Conservation (phyloP, 2,797 vertebrate genomes). For the Kryptopterus vitreolus region DNA sequence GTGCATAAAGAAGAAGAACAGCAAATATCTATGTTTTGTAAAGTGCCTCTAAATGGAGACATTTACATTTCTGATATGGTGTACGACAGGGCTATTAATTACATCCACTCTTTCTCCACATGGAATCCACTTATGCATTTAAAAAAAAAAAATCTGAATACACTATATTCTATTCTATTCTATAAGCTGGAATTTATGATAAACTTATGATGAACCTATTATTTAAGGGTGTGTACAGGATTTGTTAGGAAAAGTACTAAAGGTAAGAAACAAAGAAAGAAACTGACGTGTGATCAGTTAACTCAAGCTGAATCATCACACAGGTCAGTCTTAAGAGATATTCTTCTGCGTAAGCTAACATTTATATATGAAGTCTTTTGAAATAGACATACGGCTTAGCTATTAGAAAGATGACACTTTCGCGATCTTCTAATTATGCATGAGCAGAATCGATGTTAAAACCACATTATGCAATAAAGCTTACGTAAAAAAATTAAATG, state of each 20-base stretch:
- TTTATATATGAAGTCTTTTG: too few relatives aligned
- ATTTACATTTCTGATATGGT: neutral
- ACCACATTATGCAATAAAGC: neutral
- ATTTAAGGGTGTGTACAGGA: neutral
- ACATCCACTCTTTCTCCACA: neutral
- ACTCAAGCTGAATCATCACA: neutral
- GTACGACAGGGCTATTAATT: neutral
- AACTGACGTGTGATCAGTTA: neutral
- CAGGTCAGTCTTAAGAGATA: neutral
- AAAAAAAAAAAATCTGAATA: too few relatives aligned
- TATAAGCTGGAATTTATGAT: neutral
- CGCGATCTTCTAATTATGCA: neutral
- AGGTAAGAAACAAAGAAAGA: neutral
- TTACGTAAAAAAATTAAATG: neutral
- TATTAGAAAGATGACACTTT: neutral
- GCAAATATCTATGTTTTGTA: neutral
- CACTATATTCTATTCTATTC: neutral
- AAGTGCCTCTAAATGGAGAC: neutral
- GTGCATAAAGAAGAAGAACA: neutral
- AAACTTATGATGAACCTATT: neutral
- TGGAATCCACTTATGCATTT: too few relatives aligned
- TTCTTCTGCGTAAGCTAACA: neutral
- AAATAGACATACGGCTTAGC: neutral
- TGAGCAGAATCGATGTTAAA: neutral
- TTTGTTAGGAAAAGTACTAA: neutral